Evolutionary conservation across 2,113 vertebrate genomes (phyloP).

Genomic region (Castor canadensis): DNA sequence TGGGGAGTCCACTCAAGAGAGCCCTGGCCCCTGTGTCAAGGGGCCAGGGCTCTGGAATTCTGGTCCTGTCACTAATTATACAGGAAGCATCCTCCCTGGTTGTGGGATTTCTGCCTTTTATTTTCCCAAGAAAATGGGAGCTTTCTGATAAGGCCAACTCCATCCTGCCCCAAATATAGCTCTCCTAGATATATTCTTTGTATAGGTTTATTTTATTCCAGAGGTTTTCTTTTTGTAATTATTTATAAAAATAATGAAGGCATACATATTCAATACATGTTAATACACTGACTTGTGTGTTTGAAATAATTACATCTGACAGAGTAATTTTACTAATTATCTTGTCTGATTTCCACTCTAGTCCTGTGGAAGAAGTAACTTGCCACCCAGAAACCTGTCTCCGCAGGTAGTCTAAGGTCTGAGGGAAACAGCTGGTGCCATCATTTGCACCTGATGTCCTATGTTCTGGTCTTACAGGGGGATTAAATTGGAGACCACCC

Average conservation of each 20-base stretch:
- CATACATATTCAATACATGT: too few species aligned
- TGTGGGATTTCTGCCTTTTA: not conserved
- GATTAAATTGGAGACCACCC: accelerated
- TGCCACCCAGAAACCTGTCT: not conserved
- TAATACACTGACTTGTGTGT: too few species aligned
- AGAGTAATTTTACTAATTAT: not conserved
- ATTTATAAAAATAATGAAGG: not conserved
- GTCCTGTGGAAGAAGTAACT: not conserved
- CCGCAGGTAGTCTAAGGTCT: not conserved
- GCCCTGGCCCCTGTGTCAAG: not conserved
- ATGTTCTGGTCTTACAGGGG: not conserved
- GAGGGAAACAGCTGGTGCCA: accelerated
- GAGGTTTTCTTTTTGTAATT: not conserved
- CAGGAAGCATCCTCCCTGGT: not conserved
- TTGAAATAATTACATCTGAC: not conserved
- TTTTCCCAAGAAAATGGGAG: slow-evolving; percentile 35
- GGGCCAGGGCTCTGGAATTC: not conserved
- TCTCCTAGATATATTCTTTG: not conserved
- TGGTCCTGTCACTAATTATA: not conserved
- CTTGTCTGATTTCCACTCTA: not conserved
- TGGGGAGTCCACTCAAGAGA: not conserved
- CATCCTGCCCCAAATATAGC: not conserved
- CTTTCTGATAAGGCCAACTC: not conserved
- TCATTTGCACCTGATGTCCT: too few species aligned
- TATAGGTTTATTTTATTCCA: not conserved